Evolutionary conservation across 2,888 invertebrate genomes (phyloP).

Genomic region (Falcaria lacertinaria): DNA sequence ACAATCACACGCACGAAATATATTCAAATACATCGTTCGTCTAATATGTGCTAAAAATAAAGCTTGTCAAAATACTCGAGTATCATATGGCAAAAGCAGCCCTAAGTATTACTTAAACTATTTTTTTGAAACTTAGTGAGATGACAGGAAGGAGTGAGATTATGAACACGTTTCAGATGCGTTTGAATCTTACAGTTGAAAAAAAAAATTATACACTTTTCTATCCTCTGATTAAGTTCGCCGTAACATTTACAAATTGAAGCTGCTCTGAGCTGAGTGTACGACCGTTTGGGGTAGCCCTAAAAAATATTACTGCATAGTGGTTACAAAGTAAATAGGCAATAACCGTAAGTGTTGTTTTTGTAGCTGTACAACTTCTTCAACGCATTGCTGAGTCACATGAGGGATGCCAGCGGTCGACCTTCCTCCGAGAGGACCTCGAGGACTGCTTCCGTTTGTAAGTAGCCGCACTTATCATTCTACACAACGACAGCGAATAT

Average conservation of each 20-base stretch:
- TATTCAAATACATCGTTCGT: neutral
- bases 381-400: slow-evolving; percentile 92
- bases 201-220: neutral
- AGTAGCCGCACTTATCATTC: slow-evolving; percentile 33
- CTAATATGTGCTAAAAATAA: too few species aligned
- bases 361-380: slow-evolving; percentile 96
- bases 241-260: neutral
- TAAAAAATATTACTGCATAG: neutral
- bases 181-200: too few species aligned
- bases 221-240: neutral
- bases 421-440: slow-evolving; percentile 82
- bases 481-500: neutral
- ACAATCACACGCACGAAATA: slow-evolving; percentile 19
- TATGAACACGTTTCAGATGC: too few species aligned
- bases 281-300: neutral
- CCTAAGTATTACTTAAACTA: too few species aligned
- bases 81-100: too few species aligned
- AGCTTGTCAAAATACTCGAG: too few species aligned
- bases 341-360: slow-evolving; percentile 11
- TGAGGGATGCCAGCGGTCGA: slow-evolving; percentile 84
- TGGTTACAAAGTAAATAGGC: neutral
- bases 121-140: too few species aligned
- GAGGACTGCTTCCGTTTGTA: slow-evolving; percentile 81
- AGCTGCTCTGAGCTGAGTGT: neutral
- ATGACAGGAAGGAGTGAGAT: too few species aligned